Evolutionary conservation across 2,797 vertebrate genomes (phyloP).

Genomic region (Pseudomugil tenellus): DNA sequence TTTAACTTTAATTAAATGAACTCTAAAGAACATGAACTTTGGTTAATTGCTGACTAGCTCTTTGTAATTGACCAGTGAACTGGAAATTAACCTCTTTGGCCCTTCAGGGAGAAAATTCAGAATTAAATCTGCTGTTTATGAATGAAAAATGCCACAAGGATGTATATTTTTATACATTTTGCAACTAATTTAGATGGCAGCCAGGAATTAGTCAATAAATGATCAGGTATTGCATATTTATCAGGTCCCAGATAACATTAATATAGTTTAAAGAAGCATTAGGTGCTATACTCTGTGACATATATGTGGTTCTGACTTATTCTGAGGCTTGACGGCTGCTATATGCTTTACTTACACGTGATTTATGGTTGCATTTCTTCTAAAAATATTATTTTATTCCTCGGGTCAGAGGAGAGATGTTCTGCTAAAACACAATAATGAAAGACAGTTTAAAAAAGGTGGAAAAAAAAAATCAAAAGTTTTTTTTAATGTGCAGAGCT

Average conservation of each 20-base stretch:
- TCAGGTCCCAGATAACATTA: conserved; percentile 7
- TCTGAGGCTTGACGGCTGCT: no score
- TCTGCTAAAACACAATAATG: conserved; percentile 7
- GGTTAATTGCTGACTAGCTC: conserved; percentile 53
- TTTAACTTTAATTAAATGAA: conserved; percentile 50
- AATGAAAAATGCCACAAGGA: background rate
- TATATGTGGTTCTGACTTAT: no score
- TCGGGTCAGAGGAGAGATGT: background rate
- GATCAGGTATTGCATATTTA: background rate
- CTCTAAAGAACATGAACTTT: conserved; percentile 39
- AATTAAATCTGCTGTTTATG: conserved; percentile 6
- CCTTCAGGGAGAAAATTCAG: conserved; percentile 8
- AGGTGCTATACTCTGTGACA: no score
- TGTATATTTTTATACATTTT: conserved; percentile 7
- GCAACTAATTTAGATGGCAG: background rate
- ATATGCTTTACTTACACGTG: no score
- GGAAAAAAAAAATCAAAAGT: conserved; percentile 16
- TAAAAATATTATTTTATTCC: conserved; percentile 12
- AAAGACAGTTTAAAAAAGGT: conserved; percentile 6
- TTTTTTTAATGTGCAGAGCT: conserved; percentile 9
- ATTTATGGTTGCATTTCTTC: background rate
- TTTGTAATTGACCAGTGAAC: conserved; percentile 33
- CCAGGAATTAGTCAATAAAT: conserved; percentile 4
- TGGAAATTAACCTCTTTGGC: conserved; percentile 49
- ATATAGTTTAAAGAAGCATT: background rate